A percentile compares a stretch with the other conserved stretches of the same genome.
Evolutionary conservation across 2,797 vertebrate species (phyloP).

Genomic region (Glyptemys insculpta): DNA sequence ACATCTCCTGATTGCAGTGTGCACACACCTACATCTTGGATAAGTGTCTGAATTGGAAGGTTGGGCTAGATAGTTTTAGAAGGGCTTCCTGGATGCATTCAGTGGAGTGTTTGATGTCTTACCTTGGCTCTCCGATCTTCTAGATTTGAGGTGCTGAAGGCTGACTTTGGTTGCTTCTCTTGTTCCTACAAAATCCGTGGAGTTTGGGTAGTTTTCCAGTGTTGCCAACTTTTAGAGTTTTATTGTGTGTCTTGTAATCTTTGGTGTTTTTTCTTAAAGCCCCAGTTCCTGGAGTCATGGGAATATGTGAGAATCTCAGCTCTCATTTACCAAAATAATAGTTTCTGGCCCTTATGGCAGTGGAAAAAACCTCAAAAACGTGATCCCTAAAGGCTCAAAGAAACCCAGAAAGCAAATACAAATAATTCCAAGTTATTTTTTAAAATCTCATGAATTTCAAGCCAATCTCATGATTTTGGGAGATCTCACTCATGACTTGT

Average conservation of each 20-base stretch:
- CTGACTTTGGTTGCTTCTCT: background rate
- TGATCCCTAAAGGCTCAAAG: background rate
- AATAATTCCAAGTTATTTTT: background rate
- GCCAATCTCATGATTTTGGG: background rate
- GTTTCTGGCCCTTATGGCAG: background rate
- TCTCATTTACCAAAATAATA: background rate
- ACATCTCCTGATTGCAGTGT: background rate
- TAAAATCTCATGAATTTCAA: background rate
- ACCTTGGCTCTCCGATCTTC: background rate
- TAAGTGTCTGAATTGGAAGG: background rate
- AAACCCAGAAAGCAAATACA: background rate
- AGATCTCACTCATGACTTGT: background rate
- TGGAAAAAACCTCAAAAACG: background rate
- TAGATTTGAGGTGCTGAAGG: background rate
- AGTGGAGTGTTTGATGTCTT: background rate
- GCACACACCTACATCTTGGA: background rate
- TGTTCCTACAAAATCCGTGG: background rate
- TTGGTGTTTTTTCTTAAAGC: background rate
- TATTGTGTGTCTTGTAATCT: background rate
- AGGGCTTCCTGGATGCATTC: background rate
- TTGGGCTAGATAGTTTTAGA: background rate
- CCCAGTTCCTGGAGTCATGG: background rate
- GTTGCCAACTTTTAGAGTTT: background rate
- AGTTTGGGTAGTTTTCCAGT: background rate
- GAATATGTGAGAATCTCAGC: background rate